These are phyloP conservation scores for Piprites chloris DNA, from an alignment of 2,113 vertebrate genomes.

Conservation along the genomic window DNA sequence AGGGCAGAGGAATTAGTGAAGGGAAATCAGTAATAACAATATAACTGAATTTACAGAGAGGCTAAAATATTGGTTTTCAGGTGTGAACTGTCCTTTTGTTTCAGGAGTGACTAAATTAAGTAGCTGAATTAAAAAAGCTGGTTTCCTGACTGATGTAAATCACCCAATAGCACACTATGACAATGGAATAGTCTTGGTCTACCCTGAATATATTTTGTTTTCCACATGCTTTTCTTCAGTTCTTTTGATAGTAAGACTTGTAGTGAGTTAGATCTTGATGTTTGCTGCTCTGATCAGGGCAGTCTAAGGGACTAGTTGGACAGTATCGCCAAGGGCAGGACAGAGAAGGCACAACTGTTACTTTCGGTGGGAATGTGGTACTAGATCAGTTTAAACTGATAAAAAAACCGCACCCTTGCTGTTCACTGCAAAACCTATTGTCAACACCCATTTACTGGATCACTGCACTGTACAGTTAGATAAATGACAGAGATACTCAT, in stretches of 20 bases:
- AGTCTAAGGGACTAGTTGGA: background rate
- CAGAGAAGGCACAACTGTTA: background rate
- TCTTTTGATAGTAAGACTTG: background rate
- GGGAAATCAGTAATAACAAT: background rate
- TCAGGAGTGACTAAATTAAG: background rate
- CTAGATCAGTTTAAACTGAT: background rate
- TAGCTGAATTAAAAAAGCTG: background rate
- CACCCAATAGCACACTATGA: background rate
- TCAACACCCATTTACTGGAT: constrained; percentile 3
- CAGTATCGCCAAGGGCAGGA: background rate
- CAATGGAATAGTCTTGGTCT: background rate
- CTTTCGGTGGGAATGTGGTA: background rate
- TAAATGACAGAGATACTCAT: background rate
- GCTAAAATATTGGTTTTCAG: background rate
- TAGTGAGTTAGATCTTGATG: background rate
- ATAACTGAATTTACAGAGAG: background rate
- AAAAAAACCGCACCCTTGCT: background rate
- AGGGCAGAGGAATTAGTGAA: background rate
- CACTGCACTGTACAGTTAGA: background rate
- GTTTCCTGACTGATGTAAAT: background rate
- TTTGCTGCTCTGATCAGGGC: background rate
- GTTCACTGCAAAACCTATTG: constrained; percentile 4
- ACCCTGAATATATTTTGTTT: background rate
- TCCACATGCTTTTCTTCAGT: background rate
- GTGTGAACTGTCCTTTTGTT: background rate